Evolutionary conservation across 2,113 vertebrate genomes (phyloP), one percentile per base, ranked within the genome.

Genomic region (Tetrao urogallus): DNA sequence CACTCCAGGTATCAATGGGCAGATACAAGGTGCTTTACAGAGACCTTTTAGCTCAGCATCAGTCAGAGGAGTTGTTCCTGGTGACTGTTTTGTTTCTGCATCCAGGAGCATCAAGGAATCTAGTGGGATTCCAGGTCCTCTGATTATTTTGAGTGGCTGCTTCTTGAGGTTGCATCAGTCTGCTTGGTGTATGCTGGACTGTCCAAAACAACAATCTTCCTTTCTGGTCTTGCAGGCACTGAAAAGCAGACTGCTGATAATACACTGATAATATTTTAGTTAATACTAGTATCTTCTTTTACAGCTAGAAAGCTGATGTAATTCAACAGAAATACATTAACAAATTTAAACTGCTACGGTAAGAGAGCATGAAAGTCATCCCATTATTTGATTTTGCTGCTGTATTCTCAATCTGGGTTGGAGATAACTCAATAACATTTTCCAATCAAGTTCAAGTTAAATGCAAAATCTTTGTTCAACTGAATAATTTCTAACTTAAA

Each of bases 361-460:
- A 90, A 94, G 57, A 94, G 28, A 92, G 74, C 89, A 85, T 91
- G 89, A 89, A 96, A 78, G 91, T 91, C 87, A 89, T 89, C 47
- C 87, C 25, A 6, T 95, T 87, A 92, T 96, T 96, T 85, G 84
- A 95, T 95, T 94, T 93, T 93, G 87, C 64, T 93, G 87, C 82
- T 95, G 91, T 93, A 76, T 91, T 94, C 92, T 92, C 85, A 88
- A 5, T 94, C 89, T 94, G 71, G 38, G 89, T 93, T 91, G 78
- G 60, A 76, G 82, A 78, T 95, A 96, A 96, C 87, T 93, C 2
- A 52, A 91, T 94, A 95, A 88, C 28, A 25, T 94, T 94, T 94
- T 96, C 81, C 91, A 91, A 88, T 91, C 89, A 93, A 67, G 75
- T 96, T 83, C 64, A 80, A 95, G 92, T 92, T 92, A 89, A 96